Evolutionary conservation across 2,888 invertebrate genomes (phyloP), one percentile per base, ranked within the genome.

Genomic region (Cyclophora albipunctata): DNA sequence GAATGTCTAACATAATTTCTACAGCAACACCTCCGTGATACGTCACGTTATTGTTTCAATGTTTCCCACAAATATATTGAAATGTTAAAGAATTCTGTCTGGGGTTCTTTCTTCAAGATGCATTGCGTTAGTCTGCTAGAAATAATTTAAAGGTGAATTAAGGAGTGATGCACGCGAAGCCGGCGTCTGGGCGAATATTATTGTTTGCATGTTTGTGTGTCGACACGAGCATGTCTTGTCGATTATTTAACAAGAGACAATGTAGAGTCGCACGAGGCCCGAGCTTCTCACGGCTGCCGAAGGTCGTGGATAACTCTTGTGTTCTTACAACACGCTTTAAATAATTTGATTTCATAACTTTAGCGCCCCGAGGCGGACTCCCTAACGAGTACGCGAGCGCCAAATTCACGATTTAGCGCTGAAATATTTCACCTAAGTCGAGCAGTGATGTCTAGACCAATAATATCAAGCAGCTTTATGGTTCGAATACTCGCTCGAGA

Each of bases 161-260:
- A 49, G n/a, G 7, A 37, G 37, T 37, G 5, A 68, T 63, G 71
- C 74, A 74, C 77, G 75, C 74, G 73, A 75, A 67, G 71, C 64
- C 67, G 67, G 67, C 52, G 50, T 54, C 43, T 43, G 33, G 43
- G 34, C 45, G 58, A 72, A 76, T 69, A 75, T 71, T 64, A 75
- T 80, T 81, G 77, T 77, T 70, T 59, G 62, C 54, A 46, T 58
- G 61, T 56, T 57, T 62, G 70, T 55, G 62, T 82, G 84, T 77
- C 81, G 72, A 81, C 78, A 79, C 69, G 69, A 66, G 72, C 69
- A 68, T 71, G 57, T 75, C 80, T 80, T 81, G 83, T 81, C 80
- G 82, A 84, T 86, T 86, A 87, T 86, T 85, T 82, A 81, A 80
- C 76, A 64, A 71, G 72, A 81, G 81, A 88, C 86, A 87, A 87